These are phyloP conservation scores for Nerophis lumbriciformis DNA, from an alignment of 2,113 vertebrate genomes.

Conservation along the genomic window DNA sequence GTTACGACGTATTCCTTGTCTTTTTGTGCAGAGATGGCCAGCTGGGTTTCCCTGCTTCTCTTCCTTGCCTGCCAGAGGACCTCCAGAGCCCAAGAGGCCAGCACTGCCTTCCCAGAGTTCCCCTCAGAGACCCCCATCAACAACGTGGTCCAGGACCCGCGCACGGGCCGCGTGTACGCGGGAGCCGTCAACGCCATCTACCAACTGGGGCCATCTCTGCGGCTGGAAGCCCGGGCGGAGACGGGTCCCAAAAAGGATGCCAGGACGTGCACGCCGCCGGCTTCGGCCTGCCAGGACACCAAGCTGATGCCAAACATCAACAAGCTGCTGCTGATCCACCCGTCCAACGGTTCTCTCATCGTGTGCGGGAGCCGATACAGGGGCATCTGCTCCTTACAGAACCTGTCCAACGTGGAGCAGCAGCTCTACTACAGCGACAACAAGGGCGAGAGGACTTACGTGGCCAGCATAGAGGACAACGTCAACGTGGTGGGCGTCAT, in stretches of 20 bases:
- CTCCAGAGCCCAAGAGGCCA: constrained; percentile 33
- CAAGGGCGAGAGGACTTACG: constrained; percentile 88
- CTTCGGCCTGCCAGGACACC: constrained; percentile 74
- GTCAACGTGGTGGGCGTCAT: constrained; percentile 88
- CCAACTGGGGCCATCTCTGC: constrained; percentile 76
- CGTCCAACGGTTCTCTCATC: constrained; percentile 66
- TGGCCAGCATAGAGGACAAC: constrained; percentile 82
- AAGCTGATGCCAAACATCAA: constrained; percentile 79
- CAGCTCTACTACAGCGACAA: constrained; percentile 80
- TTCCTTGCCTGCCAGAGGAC: constrained; percentile 34
- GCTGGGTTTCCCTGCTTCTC: constrained; percentile 63
- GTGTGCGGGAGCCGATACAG: constrained; percentile 90
- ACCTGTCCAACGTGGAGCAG: constrained; percentile 78
- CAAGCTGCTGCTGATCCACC: constrained; percentile 85
- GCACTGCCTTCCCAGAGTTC: constrained; percentile 34
- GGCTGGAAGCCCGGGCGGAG: constrained; percentile 48
- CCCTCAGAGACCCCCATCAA: constrained; percentile 76
- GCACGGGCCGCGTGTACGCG: constrained; percentile 81
- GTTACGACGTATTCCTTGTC: not conserved
- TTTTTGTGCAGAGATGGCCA: constrained; percentile 67
- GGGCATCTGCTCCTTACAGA: constrained; percentile 85
- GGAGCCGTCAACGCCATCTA: constrained; percentile 83
- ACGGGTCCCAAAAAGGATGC: constrained; percentile 79
- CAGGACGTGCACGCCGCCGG: constrained; percentile 85
- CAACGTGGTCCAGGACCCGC: constrained; percentile 81